Evolutionary conservation across 92 coral and sea anemone species (phyloP).

Genomic region (Palythoa grandis): DNA sequence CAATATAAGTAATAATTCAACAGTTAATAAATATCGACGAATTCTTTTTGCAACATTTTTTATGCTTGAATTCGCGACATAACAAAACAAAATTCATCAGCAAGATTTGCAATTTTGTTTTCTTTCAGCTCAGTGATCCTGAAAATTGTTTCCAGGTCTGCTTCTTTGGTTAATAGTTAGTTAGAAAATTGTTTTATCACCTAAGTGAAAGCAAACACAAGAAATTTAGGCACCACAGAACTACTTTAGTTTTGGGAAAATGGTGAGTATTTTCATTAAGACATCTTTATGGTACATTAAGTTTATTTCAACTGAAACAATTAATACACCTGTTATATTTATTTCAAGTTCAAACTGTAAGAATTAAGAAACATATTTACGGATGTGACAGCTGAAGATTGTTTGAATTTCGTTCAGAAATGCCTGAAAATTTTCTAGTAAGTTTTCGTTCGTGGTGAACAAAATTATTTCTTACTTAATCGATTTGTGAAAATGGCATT

Average conservation of each 20-base stretch:
- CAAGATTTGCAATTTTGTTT: constrained; percentile 7
- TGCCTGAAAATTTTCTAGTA: background rate
- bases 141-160: constrained; percentile 29
- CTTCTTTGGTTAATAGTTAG: background rate
- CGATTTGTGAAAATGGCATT: constrained; percentile 67
- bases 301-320: constrained; percentile 29
- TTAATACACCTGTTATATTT: constrained; percentile 35
- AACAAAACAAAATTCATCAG: constrained; percentile 10
- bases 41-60: background rate
- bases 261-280: constrained; percentile 1
- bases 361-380: background rate
- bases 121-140: constrained; percentile 34
- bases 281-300: background rate
- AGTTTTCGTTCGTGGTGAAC: constrained; percentile 9
- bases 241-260: background rate
- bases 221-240: background rate
- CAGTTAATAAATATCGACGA: background rate
- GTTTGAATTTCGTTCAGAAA: background rate
- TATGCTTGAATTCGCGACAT: constrained; percentile 5
- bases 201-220: background rate
- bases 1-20: background rate
- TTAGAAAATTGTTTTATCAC: background rate
- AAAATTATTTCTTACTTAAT: constrained; percentile 8
- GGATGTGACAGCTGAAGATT: background rate
- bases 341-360: background rate